Evolutionary conservation across 2,113 vertebrate species (phyloP), one percentile per base, ranked within the genome.

Genomic region (Siphamia tubifer): DNA sequence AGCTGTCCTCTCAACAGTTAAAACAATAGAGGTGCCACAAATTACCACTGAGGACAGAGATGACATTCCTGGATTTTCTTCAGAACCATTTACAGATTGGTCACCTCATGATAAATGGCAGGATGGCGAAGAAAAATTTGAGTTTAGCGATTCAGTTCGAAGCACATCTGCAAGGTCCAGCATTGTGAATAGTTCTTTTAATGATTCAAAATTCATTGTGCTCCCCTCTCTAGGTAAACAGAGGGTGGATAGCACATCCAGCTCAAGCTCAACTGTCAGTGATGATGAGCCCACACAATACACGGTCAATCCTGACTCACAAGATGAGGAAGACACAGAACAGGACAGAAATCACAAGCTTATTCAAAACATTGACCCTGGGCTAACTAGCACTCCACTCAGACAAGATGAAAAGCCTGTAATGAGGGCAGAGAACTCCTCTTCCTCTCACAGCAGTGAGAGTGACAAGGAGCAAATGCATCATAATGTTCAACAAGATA

Each of bases 111-210:
- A n/a, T 32, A 60, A 54, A 78, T n/a, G 32, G 62, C 16, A 2
- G n/a, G 91, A 91, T 25, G 83, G 82, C 25, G 92, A 77, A 30
- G 92, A 93, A 21, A 86, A 64, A 27, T 94, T 94, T 89, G 89
- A 92, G 21, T 94, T 92, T 53, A 85, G 82, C 5, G 92, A 93
- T 64, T n/a, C n/a, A n/a, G n/a, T n/a, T n/a, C 65, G 6, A 60
- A 82, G 85, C n/a, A 34, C 20, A 7, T 88, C 90, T 21, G 45
- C 67, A 21, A 74, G 73, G 52, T 85, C 86, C 60, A 85, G 77
- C 43, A 66, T 53, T 36, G 25, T 67, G 11, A 36, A 49, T 12
- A 54, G 34, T 43, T 81, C 74, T 34, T 74, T 77, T 21, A 42
- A 77, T 34, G 19, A 68, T 51, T 32, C 65, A 38, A 77, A 67